phyloP scores from a whole-genome alignment of 2,797 vertebrate genomes.

The Sternarchorhynchus goeldii region DNA sequence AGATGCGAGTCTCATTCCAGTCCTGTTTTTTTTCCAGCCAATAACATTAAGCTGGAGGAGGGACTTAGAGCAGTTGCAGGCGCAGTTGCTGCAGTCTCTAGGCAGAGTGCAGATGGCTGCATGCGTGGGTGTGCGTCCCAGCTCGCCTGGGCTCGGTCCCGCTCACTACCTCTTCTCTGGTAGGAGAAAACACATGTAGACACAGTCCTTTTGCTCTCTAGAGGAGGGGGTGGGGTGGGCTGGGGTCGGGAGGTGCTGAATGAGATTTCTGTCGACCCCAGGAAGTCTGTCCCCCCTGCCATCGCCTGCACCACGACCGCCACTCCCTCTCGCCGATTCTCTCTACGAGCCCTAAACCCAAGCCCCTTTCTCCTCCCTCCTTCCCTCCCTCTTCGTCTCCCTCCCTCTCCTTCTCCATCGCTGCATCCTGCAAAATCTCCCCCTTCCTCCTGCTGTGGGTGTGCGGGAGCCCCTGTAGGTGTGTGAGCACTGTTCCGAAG shows the following conservation, averaged over 20 bases:
- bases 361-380: slow-evolving; percentile 36
- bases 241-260: too few relatives aligned
- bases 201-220: background rate
- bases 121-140: slow-evolving; percentile 32
- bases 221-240: too few relatives aligned
- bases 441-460: slow-evolving; percentile 18
- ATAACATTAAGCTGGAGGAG: slow-evolving; percentile 16
- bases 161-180: slow-evolving; percentile 3
- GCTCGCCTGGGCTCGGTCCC: slow-evolving; percentile 5
- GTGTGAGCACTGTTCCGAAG: background rate
- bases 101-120: slow-evolving; percentile 49
- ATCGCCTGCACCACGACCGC: slow-evolving; percentile 32
- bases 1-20: slow-evolving; percentile 53
- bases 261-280: slow-evolving; percentile 38
- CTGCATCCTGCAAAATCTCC: slow-evolving; percentile 51
- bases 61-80: slow-evolving; percentile 35
- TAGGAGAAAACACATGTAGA: slow-evolving; percentile 14
- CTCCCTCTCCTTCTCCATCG: background rate
- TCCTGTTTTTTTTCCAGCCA: slow-evolving; percentile 9
- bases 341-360: slow-evolving; percentile 27
- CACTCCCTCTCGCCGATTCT: slow-evolving; percentile 38
- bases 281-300: slow-evolving; percentile 34
- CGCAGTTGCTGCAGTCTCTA: slow-evolving; percentile 49
- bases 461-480: slow-evolving; percentile 16
- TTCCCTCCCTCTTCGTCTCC: slow-evolving; percentile 19